Conservation (phyloP, 2,113 vertebrate genomes). For the Patagioenas fasciata region DNA sequence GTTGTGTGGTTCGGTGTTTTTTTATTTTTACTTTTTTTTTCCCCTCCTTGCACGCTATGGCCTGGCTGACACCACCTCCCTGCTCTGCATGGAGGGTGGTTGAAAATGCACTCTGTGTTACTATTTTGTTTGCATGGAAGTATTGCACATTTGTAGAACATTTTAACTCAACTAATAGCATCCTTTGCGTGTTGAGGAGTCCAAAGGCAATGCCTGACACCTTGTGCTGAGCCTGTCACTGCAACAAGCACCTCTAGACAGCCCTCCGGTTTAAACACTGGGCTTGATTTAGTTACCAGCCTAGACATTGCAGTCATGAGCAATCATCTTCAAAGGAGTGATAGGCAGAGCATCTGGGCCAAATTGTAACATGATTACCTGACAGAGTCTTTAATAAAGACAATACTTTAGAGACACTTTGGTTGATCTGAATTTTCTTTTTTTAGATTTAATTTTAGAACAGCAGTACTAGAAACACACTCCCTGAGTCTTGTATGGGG, state of each 20-base stretch:
- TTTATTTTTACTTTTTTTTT: background rate
- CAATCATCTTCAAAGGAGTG: slow-evolving; percentile 25
- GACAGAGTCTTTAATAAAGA: slow-evolving; percentile 29
- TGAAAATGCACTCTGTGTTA: rapidly evolving
- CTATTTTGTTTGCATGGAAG: background rate
- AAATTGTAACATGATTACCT: background rate
- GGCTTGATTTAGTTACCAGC: slow-evolving; percentile 7
- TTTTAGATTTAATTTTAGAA: slow-evolving; percentile 28
- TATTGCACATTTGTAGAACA: background rate
- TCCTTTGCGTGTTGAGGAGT: background rate
- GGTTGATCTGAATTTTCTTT: background rate
- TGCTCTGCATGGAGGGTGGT: background rate
- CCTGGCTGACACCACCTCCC: background rate
- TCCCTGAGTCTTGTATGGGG: background rate
- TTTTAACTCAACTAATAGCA: background rate
- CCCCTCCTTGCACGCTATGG: rapidly evolving
- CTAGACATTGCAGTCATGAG: background rate
- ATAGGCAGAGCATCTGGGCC: slow-evolving; percentile 17
- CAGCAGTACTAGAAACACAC: background rate
- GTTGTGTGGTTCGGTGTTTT: too few relatives aligned
- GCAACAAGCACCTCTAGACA: slow-evolving; percentile 19
- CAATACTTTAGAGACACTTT: slow-evolving; percentile 17
- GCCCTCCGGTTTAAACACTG: background rate
- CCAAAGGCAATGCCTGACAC: background rate
- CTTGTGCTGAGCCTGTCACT: background rate